These are phyloP conservation scores for Megaceryle torquata DNA, from an alignment of 2,113 vertebrate species.

Conservation along the genomic window DNA sequence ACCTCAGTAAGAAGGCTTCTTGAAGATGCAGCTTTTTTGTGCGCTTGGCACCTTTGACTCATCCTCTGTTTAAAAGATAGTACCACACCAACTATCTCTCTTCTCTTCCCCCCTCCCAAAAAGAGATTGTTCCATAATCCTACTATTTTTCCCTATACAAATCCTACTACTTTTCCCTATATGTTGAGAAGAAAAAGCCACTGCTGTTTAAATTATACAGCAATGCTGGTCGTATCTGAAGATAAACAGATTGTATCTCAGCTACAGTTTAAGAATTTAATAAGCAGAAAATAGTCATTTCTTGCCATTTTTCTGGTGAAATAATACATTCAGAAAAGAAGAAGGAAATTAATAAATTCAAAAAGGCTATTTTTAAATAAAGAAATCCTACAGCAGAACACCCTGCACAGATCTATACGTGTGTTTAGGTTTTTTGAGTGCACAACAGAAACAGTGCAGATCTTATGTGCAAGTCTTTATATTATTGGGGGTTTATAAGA, in stretches of 20 bases:
- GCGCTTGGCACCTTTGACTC: fast-evolving
- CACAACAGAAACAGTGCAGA: neutral
- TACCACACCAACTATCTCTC: neutral
- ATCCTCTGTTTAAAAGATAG: neutral
- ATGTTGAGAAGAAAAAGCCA: neutral
- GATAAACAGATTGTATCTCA: neutral
- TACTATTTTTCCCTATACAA: neutral
- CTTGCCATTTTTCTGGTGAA: neutral
- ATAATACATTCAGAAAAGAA: neutral
- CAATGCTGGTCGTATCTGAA: neutral
- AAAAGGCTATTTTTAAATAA: neutral
- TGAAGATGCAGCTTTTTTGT: neutral
- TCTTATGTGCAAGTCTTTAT: neutral
- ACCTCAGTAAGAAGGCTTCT: neutral
- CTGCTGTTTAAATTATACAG: neutral
- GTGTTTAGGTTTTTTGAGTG: neutral
- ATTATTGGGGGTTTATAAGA: neutral
- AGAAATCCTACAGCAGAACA: neutral
- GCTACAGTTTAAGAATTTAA: neutral
- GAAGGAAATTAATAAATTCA: neutral
- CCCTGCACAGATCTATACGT: neutral
- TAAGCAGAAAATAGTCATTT: neutral
- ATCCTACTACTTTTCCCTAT: neutral
- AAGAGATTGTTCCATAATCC: neutral
- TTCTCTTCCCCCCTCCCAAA: neutral